Conservation (phyloP, 2,888 invertebrate genomes). For the Linhomoeus sp. region DNA sequence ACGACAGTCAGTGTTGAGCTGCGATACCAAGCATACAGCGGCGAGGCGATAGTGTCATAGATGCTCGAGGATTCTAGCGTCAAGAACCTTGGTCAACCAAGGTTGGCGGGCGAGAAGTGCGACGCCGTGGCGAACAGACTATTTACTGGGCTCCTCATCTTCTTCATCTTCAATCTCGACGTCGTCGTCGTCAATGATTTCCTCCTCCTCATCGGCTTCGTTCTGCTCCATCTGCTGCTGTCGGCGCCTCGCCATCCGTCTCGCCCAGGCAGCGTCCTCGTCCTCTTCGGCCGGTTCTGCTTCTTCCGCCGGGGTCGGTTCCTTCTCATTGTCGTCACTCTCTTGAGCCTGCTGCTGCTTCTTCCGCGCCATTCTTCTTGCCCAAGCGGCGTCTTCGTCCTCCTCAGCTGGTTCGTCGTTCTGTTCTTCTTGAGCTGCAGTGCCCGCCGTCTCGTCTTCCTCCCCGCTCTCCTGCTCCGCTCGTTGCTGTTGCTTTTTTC, state of each 20-base stretch:
- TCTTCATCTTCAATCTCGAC: constrained; percentile 14
- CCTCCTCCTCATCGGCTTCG: constrained; percentile 2
- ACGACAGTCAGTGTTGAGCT: too few relatives aligned
- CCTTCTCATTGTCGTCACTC: constrained; percentile 9
- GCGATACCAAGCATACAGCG: too few relatives aligned
- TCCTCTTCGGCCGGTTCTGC: constrained; percentile 19
- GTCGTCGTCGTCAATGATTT: neutral
- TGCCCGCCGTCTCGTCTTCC: neutral
- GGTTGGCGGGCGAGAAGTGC: too few relatives aligned
- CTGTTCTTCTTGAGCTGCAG: constrained; percentile 11
- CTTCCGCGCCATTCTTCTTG: constrained; percentile 11
- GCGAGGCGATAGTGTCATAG: too few relatives aligned
- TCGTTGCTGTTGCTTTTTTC: constrained; percentile 5
- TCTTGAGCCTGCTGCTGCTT: constrained; percentile 10
- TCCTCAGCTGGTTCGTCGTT: constrained; percentile 16
- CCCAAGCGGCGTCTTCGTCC: constrained; percentile 6
- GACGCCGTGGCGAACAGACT: too few relatives aligned
- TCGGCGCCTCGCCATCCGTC: neutral
- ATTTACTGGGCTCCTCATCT: constrained; percentile 8
- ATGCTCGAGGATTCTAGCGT: too few relatives aligned
- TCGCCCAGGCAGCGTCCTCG: constrained; percentile 4
- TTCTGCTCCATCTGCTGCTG: constrained; percentile 10
- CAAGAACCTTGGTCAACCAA: too few relatives aligned
- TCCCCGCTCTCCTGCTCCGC: neutral
- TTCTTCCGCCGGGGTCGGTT: constrained; percentile 12